These are phyloP conservation scores for Cygnus olor DNA, from an alignment of 2,797 vertebrate species.

Conservation along the genomic window DNA sequence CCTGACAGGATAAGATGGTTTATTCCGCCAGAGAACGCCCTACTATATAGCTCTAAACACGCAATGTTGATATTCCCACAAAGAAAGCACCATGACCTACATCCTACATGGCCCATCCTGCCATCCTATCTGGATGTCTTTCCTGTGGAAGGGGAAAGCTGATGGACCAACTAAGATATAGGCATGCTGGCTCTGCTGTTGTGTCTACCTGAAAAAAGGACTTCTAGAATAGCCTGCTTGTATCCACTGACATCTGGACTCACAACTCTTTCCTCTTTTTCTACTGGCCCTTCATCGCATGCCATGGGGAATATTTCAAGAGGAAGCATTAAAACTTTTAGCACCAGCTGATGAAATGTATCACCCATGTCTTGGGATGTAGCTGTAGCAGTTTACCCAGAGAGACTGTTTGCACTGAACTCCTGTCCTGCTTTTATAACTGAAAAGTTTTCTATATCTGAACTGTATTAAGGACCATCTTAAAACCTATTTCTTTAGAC, in stretches of 20 bases:
- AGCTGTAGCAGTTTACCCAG: neutral
- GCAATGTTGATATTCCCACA: neutral
- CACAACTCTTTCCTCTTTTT: neutral
- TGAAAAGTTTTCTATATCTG: neutral
- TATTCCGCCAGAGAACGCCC: neutral
- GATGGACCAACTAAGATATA: rapidly evolving
- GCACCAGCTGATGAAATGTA: neutral
- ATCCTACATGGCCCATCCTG: neutral
- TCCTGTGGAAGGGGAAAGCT: neutral
- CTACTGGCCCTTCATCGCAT: neutral
- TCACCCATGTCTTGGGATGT: neutral
- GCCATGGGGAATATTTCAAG: neutral
- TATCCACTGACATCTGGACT: neutral
- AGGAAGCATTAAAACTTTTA: neutral
- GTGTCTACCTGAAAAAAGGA: neutral
- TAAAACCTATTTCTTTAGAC: neutral
- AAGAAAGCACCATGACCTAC: neutral
- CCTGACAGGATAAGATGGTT: neutral
- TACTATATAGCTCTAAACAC: neutral
- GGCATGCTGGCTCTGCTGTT: neutral
- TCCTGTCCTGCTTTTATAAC: neutral
- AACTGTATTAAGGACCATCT: neutral
- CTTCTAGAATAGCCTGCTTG: neutral
- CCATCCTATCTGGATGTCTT: neutral
- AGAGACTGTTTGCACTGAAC: neutral